Evolutionary conservation across 1,140 invertebrate species (phyloP).

Genomic region (Achatina immaculata): DNA sequence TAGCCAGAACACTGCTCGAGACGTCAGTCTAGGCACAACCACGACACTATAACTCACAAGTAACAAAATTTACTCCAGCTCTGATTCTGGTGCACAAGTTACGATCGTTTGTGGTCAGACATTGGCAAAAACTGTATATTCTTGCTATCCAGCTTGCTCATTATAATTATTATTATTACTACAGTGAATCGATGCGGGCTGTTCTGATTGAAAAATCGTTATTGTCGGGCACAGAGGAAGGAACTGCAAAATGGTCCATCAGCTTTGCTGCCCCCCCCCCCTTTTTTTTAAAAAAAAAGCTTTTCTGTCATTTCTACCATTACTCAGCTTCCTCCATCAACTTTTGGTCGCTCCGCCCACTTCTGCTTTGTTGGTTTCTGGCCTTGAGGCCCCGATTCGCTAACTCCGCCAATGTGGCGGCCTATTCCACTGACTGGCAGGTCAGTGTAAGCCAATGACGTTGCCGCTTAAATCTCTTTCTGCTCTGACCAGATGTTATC

Average conservation of each 20-base stretch:
- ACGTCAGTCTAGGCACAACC: background rate
- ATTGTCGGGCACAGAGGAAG: background rate
- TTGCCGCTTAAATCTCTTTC: background rate
- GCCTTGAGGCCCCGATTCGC: background rate
- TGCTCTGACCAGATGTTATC: background rate
- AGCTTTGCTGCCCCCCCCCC: too few species aligned
- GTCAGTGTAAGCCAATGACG: background rate
- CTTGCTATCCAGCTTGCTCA: background rate
- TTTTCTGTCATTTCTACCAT: constrained; percentile 7
- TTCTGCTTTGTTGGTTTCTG: background rate
- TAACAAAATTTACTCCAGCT: background rate
- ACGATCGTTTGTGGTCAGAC: background rate
- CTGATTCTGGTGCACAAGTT: background rate
- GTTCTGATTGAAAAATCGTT: background rate
- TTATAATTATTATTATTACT: constrained; percentile 11
- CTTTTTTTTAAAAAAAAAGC: too few species aligned
- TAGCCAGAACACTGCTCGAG: background rate
- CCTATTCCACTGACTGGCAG: background rate
- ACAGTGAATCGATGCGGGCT: background rate
- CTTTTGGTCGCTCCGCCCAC: background rate
- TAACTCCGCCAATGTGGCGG: background rate
- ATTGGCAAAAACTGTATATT: background rate
- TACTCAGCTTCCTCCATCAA: background rate
- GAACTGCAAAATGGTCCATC: background rate
- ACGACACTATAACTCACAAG: background rate